Base-by-base conservation (phyloP, 2,888 invertebrate species). In the Microctonus brassicae region DNA sequence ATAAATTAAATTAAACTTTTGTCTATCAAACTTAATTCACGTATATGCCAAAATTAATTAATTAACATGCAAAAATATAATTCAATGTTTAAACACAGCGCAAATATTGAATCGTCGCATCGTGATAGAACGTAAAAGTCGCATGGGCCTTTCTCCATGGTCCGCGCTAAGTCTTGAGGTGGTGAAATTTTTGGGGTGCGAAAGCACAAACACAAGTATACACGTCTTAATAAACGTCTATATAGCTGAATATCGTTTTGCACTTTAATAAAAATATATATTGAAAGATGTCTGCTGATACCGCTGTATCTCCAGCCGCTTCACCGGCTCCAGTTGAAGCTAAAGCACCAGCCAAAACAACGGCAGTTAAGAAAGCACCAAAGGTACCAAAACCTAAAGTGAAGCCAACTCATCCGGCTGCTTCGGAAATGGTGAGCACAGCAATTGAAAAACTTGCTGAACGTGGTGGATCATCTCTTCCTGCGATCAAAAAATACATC, bases 401-500 rank as follows among this genome's bases (percentile, higher is more conserved):
- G 80, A 89, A 85, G 72, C 84, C 89, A 1, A 76, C 83, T 22
- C 91, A 90, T 82, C 91, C 91, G 0, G 88, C 87, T 20, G 89
- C 89, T 0, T 81, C 89, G 0, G 87, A 88, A 36, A 91, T 93
- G 91, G 92, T 92, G 0, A 89, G 88, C 76, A 87, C 85, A 36
- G 92, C 93, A 1, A 89, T 91, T 61, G 87, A 85, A 73, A 84
- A 86, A 67, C 81, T 91, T 62, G 90, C 90, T 78, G 90, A 91
- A 79, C 89, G 90, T 33, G 89, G 89, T 66, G 93, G 93, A 33
- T 92, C 91, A 0, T 91, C 91, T 0, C 80, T 86, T 75, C 89
- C 84, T 81, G 90, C 91, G 1, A 92, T 93, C 82, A 92, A 92
- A 82, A 93, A 93, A 80, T 92, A 91, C 83, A 89, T 93, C 62